Conservation (phyloP, 1,140 invertebrate species). For the Aradophagus sp. region DNA sequence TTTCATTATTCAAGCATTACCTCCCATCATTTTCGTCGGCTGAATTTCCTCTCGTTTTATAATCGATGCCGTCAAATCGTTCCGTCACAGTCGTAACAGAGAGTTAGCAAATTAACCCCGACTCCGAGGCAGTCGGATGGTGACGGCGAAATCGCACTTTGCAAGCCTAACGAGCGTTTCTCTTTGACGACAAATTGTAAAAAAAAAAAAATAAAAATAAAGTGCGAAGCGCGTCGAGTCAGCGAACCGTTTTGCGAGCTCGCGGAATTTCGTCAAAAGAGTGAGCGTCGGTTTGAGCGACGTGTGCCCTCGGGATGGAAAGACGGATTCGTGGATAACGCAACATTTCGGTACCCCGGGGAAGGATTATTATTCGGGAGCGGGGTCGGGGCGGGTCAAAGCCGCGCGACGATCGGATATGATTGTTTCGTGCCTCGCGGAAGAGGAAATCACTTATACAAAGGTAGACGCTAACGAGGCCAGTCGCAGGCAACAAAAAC, state of each 20-base stretch:
- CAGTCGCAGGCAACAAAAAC: slow-evolving; percentile 23
- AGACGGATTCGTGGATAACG: slow-evolving; percentile 25
- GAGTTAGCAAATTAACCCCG: no score
- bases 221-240: no score
- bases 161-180: no score
- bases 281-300: slow-evolving; percentile 3
- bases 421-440: slow-evolving; percentile 44
- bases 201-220: no score
- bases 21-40: no score
- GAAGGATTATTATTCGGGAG: slow-evolving; percentile 23
- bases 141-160: no score
- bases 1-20: no score
- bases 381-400: slow-evolving; percentile 5
- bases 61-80: no score
- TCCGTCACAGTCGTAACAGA: no score
- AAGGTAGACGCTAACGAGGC: slow-evolving; percentile 43
- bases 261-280: slow-evolving; percentile 24
- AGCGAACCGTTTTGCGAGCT: slow-evolving; percentile 5
- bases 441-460: slow-evolving; percentile 49
- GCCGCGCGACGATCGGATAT: slow-evolving; percentile 33
- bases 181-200: no score
- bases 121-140: no score
- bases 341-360: slow-evolving; percentile 4
- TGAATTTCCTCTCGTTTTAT: no score
- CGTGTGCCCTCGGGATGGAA: slow-evolving; percentile 14